phyloP scores from a whole-genome alignment of 2,888 invertebrate genomes.

The Thymelicus sylvestris region DNA sequence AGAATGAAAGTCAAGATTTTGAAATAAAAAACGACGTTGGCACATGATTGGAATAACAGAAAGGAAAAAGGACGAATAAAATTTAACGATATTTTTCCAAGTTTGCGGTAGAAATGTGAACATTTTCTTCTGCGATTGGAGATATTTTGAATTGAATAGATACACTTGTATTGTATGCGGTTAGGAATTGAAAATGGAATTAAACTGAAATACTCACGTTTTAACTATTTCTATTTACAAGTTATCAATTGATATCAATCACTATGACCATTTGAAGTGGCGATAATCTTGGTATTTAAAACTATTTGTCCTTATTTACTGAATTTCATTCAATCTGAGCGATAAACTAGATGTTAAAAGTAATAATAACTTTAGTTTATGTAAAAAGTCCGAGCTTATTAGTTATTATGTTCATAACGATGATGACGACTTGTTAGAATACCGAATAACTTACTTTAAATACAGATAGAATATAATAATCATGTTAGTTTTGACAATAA shows the following conservation, averaged over 20 bases:
- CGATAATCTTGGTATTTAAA: neutral
- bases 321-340: no score
- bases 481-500: no score
- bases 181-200: neutral
- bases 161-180: neutral
- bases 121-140: slow-evolving; percentile 6
- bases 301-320: neutral
- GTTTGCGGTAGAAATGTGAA: slow-evolving; percentile 5
- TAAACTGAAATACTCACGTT: neutral
- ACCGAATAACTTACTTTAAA: no score
- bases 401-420: no score
- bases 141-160: no score
- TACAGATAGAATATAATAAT: no score
- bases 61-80: slow-evolving; percentile 8
- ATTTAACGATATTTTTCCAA: slow-evolving; percentile 20
- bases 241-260: neutral
- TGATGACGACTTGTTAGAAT: no score
- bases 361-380: no score
- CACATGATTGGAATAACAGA: slow-evolving; percentile 28
- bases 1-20: slow-evolving; percentile 11
- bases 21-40: slow-evolving; percentile 19
- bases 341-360: no score
- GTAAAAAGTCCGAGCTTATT: no score
- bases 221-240: neutral
- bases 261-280: neutral